Conservation (phyloP, 92 coral and sea anemone genomes). For the Parazoanthus darwini region DNA sequence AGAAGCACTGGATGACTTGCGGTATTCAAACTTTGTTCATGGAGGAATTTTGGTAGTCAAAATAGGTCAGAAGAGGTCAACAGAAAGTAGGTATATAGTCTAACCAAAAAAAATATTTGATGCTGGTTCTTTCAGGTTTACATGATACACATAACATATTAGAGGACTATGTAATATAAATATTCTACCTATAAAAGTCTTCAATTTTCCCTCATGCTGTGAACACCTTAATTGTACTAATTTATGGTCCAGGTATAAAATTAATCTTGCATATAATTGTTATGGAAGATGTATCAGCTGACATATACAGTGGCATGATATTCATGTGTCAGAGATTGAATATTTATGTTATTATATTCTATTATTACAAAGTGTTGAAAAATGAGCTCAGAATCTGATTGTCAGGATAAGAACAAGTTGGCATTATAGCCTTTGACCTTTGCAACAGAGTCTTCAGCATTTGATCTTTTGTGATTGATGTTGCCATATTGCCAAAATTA, state of each 20-base stretch:
- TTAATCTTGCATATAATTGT: not conserved
- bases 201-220: not conserved
- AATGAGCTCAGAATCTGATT: not conserved
- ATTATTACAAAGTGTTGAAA: not conserved
- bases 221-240: not conserved
- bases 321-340: not conserved
- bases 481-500: not conserved
- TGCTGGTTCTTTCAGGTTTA: not conserved
- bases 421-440: not conserved
- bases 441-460: not conserved
- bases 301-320: not conserved
- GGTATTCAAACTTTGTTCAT: not conserved
- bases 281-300: not conserved
- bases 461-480: not conserved
- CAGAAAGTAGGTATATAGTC: too few relatives aligned
- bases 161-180: not conserved
- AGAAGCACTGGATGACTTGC: too few relatives aligned
- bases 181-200: not conserved
- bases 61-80: not conserved
- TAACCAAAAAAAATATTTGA: too few relatives aligned
- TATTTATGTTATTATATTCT: not conserved
- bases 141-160: not conserved
- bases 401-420: not conserved
- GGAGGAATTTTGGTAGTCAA: not conserved
- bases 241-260: not conserved